Percentiles rank a stretch among this genome's conserved stretches.
Evolutionary conservation across 1,140 invertebrate genomes (phyloP).

Genomic region (Chrysomallon squamiferum): DNA sequence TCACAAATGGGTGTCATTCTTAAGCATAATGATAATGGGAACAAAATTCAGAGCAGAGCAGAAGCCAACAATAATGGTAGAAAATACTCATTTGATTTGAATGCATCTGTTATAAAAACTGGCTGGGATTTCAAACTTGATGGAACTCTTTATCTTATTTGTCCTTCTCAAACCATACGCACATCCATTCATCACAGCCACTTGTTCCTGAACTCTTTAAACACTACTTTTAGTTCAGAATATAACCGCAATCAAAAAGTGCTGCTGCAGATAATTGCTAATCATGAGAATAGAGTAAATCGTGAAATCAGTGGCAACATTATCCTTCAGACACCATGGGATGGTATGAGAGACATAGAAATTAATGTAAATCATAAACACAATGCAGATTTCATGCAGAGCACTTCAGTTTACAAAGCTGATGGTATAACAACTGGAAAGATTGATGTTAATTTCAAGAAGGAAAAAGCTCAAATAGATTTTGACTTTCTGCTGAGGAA

Average conservation of each 20-base stretch:
- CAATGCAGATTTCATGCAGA: background rate
- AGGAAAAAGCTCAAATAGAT: background rate
- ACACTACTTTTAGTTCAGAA: background rate
- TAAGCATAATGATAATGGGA: background rate
- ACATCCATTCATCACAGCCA: background rate
- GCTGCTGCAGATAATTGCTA: background rate
- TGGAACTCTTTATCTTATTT: background rate
- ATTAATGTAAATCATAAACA: background rate
- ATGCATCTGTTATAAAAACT: background rate
- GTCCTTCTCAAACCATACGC: background rate
- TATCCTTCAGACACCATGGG: slow-evolving; percentile 1
- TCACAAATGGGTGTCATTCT: background rate
- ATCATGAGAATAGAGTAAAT: background rate
- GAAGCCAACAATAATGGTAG: background rate
- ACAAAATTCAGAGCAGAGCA: background rate
- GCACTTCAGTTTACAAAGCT: background rate
- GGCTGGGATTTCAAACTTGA: background rate
- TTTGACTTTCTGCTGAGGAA: background rate
- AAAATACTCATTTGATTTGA: background rate
- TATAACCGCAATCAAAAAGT: background rate
- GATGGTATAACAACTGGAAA: background rate
- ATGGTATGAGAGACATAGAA: background rate
- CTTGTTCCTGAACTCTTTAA: background rate
- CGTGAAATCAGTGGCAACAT: background rate
- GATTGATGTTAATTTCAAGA: background rate